Base-by-base conservation (phyloP, 2,113 vertebrate genomes). In the Taxidea taxus region DNA sequence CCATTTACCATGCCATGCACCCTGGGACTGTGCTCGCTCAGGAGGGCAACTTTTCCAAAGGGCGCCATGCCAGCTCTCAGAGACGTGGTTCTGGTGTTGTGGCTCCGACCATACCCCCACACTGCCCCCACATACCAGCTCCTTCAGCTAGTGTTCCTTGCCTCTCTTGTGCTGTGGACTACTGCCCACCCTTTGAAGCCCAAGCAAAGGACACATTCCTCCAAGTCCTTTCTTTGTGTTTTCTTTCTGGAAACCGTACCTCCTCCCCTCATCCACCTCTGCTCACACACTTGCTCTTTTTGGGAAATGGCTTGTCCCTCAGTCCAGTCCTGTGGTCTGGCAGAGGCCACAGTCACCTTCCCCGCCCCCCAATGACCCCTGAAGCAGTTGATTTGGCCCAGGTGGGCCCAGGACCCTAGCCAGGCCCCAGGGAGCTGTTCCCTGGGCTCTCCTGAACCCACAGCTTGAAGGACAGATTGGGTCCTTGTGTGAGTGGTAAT, bases 1-100 rank as follows among this genome's bases (percentile, higher is more conserved):
- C 62, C 15, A 0, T 8, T 64, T 27, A 0, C 27, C 18, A 9
- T 0, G 25, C 81, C 13, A 1, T 9, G 58, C 6, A 3, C 29
- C 54, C 68, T 23, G 25, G 87, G 83, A 12, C 42, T 11, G 2
- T 31, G 7, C 51, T 7, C 4, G 16, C 23, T 66, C 12, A 23
- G 29, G 75, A 87, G 58, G 49, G 12, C 34, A 31, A n/a, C 9
- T 88, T 81, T 80, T 66, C 78, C 78, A 27, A 3, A n/a, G 68
- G 14, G 29, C 8, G 2, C n/a, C 13, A 2, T 9, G 68, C 13
- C 51, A 77, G 29, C 78, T 42, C 21, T 44, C 70, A 62, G 90
- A 95, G 25, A 37, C 15, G 0, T 18, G 72, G 25, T 31, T 77
- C 81, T 80, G 60, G 20, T 6, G 42, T 18, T 56, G 16, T 7